phyloP scores from a whole-genome alignment of 2,797 vertebrate genomes.

The Eptatretus atami region DNA sequence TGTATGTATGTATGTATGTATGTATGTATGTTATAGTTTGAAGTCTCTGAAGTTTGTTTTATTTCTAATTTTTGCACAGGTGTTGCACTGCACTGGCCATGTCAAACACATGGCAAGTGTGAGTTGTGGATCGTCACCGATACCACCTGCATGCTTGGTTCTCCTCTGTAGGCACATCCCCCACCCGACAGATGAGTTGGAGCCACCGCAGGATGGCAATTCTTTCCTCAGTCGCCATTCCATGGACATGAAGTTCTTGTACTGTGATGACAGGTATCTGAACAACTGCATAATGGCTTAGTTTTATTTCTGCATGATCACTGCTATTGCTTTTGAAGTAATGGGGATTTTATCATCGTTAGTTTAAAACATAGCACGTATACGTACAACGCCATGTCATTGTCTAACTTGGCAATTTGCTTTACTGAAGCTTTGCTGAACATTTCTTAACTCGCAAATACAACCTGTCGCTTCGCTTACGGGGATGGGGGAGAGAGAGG shows the following conservation, averaged over 20 bases:
- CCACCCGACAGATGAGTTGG: slow-evolving; percentile 54
- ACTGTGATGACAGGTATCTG: slow-evolving; percentile 61
- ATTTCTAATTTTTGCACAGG: slow-evolving; percentile 18
- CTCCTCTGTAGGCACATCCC: slow-evolving; percentile 79
- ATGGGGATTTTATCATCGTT: slow-evolving; percentile 6
- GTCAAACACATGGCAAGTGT: slow-evolving; percentile 14
- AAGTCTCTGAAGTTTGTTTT: no score
- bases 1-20: no score
- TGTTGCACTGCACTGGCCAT: slow-evolving; percentile 77
- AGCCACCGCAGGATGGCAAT: slow-evolving; percentile 70
- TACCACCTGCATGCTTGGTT: slow-evolving; percentile 43
- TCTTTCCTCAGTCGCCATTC: slow-evolving; percentile 83
- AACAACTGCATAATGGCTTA: neutral
- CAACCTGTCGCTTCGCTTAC: no score
- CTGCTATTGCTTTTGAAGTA: no score
- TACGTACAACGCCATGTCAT: slow-evolving; percentile 1
- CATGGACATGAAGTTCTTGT: slow-evolving; percentile 99
- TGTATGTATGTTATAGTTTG: no score
- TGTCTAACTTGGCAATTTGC: slow-evolving; percentile 10
- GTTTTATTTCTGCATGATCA: neutral
- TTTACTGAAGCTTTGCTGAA: neutral
- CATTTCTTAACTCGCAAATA: no score
- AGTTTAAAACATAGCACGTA: no score
- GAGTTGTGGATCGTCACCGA: no score
- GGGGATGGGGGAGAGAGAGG: no score